phyloP scores from a whole-genome alignment of 1,140 invertebrate species.

The Mercenaria mercenaria region DNA sequence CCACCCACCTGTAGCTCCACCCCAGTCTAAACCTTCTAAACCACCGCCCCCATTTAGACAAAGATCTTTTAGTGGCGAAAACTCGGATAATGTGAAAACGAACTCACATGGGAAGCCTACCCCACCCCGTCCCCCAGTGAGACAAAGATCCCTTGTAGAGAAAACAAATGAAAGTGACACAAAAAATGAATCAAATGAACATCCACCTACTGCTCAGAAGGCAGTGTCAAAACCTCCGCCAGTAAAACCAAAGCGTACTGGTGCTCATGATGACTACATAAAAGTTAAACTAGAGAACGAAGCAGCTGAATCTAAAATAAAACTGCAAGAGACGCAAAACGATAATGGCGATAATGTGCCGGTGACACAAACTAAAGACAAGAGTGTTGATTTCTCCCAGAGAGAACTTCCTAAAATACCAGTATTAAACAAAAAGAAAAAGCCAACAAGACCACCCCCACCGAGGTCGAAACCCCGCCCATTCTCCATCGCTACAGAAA shows the following conservation, averaged over 20 bases:
- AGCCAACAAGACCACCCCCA: conserved; percentile 71
- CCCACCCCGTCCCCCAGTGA: conserved; percentile 16
- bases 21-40: conserved; percentile 32
- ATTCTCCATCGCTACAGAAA: conserved; percentile 67
- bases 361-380: conserved; percentile 13
- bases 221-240: conserved; percentile 56
- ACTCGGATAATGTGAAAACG: not conserved
- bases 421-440: conserved; percentile 36
- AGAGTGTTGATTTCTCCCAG: not conserved
- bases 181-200: not conserved
- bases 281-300: conserved; percentile 53
- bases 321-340: conserved; percentile 53
- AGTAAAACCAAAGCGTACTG: conserved; percentile 70
- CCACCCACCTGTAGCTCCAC: not conserved
- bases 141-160: conserved; percentile 32
- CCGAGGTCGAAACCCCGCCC: conserved; percentile 51
- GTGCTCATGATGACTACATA: conserved; percentile 75
- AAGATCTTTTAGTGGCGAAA: conserved; percentile 51
- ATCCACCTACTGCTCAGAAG: not conserved
- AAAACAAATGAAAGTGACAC: conserved; percentile 18
- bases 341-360: not conserved
- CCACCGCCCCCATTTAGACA: conserved; percentile 69
- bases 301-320: conserved; percentile 10
- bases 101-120: conserved; percentile 39
- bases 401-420: conserved; percentile 35